Base-by-base conservation (phyloP, 2,888 invertebrate species). In the Dolichopus griseipennis region DNA sequence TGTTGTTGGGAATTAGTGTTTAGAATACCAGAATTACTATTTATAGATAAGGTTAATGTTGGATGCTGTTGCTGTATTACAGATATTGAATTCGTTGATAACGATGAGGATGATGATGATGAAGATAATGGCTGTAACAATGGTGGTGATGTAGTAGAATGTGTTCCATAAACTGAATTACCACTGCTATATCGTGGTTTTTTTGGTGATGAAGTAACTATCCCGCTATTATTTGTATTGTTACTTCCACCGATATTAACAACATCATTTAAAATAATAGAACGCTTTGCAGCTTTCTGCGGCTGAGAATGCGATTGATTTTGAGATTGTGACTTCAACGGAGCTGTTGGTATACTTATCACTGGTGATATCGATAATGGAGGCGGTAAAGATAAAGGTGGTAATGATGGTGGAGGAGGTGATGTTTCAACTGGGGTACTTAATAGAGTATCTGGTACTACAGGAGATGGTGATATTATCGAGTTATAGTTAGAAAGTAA, bases 381-480 rank as follows among this genome's bases (percentile, higher is more conserved):
- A 70, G 64, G 65, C 65, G 66, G 65, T 65, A 69, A 21, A 37
- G 65, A 64, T 64, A 27, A 27, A 7, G 34, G 67, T 9, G 20
- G 64, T 22, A 18, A 41, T 34, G 67, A 10, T 68, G 68, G 34
- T 18, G 67, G 61, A 34, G 68, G 65, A 22, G 71, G 70, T 69
- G 72, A 70, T 72, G 69, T 68, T 66, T 77, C 9, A 79, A 78
- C 69, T 41, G 80, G 79, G 69, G 79, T 80, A 65, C 79, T 80
- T 65, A 81, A 72, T 69, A 80, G 72, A 69, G 77, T 74, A 69
- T 81, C 81, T 68, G 80, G 81, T 71, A 81, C 79, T 73, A 80
- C 78, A 72, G 81, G 78, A 21, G 81, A 79, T 52, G 80, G 81
- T 67, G 80, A 80, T 68, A 80, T 80, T 73, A 81, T 81, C 71